A percentile compares a stretch with the other conserved stretches of the same genome.
Evolutionary conservation across 2,888 invertebrate species (phyloP).

Genomic region (Thera britannica): DNA sequence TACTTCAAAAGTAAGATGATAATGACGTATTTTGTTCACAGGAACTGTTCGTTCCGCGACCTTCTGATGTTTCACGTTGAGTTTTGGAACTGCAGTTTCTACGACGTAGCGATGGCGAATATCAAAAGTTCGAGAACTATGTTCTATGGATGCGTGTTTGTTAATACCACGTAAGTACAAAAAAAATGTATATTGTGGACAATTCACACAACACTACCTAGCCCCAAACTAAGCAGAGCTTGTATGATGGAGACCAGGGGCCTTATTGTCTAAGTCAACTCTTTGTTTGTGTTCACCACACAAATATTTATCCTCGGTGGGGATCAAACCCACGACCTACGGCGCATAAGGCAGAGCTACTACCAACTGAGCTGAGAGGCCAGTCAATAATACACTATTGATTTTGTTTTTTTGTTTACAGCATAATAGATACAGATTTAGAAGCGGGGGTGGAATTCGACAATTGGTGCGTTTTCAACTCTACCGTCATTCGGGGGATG

Average conservation of each 20-base stretch:
- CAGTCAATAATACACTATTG: too few species aligned
- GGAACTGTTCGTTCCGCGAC: conserved; percentile 87
- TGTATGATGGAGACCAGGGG: too few species aligned
- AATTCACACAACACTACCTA: too few species aligned
- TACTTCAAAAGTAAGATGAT: too few species aligned
- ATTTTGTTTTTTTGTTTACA: conserved; percentile 48
- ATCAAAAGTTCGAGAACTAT: conserved; percentile 89
- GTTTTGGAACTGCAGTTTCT: conserved; percentile 89
- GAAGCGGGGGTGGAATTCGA: conserved; percentile 82
- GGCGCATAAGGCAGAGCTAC: too few species aligned
- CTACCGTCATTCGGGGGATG: conserved; percentile 66
- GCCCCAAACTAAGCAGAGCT: too few species aligned
- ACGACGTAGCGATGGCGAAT: conserved; percentile 88
- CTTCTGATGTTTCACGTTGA: conserved; percentile 89
- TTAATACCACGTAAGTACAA: conserved; percentile 85
- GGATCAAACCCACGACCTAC: too few species aligned
- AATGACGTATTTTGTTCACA: conserved; percentile 19
- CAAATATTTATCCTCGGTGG: too few species aligned
- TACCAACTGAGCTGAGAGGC: too few species aligned
- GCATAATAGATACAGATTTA: conserved; percentile 90
- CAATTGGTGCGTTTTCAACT: conserved; percentile 74
- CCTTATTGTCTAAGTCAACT: too few species aligned
- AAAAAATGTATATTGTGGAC: too few species aligned
- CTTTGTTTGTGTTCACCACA: too few species aligned
- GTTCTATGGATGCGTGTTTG: conserved; percentile 86